phyloP scores from a whole-genome alignment of 2,888 invertebrate species.

The Zaprionus bogoriensis region DNA sequence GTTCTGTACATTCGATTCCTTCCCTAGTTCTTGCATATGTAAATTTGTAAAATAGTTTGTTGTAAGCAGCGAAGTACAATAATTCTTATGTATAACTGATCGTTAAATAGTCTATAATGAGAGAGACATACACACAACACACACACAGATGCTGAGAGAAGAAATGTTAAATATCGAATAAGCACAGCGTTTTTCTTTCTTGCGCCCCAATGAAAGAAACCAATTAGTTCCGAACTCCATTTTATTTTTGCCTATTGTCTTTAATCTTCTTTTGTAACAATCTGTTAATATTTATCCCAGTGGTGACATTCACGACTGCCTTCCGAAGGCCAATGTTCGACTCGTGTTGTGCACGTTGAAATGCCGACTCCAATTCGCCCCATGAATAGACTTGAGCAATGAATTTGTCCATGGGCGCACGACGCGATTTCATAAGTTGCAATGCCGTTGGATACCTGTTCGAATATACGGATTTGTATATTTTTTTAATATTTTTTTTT shows the following conservation, averaged over 20 bases:
- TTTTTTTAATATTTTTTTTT: too few relatives aligned
- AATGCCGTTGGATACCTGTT: slow-evolving; percentile 76
- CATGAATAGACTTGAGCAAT: slow-evolving; percentile 57
- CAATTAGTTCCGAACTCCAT: too few relatives aligned
- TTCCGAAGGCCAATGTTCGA: slow-evolving; percentile 71
- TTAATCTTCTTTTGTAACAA: slow-evolving; percentile 11
- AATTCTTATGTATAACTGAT: slow-evolving; percentile 65
- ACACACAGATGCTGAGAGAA: slow-evolving; percentile 54
- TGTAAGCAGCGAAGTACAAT: slow-evolving; percentile 77
- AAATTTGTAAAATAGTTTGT: slow-evolving; percentile 76
- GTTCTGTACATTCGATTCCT: slow-evolving; percentile 55
- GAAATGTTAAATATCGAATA: slow-evolving; percentile 31
- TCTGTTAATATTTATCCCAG: slow-evolving; percentile 15
- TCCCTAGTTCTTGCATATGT: slow-evolving; percentile 66
- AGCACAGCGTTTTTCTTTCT: slow-evolving; percentile 12
- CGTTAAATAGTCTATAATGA: slow-evolving; percentile 59
- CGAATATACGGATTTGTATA: background rate
- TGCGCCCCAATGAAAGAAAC: too few relatives aligned
- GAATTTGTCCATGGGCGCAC: slow-evolving; percentile 62
- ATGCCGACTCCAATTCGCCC: slow-evolving; percentile 61
- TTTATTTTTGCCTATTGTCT: too few relatives aligned
- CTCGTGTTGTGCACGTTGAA: slow-evolving; percentile 68
- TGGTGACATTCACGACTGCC: slow-evolving; percentile 64
- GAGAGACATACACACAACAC: too few relatives aligned
- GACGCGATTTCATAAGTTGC: slow-evolving; percentile 66